A percentile compares a stretch with the other conserved stretches of the same genome.
phyloP scores from a whole-genome alignment of 2,797 vertebrate genomes.

The Apogon hyalosoma region DNA sequence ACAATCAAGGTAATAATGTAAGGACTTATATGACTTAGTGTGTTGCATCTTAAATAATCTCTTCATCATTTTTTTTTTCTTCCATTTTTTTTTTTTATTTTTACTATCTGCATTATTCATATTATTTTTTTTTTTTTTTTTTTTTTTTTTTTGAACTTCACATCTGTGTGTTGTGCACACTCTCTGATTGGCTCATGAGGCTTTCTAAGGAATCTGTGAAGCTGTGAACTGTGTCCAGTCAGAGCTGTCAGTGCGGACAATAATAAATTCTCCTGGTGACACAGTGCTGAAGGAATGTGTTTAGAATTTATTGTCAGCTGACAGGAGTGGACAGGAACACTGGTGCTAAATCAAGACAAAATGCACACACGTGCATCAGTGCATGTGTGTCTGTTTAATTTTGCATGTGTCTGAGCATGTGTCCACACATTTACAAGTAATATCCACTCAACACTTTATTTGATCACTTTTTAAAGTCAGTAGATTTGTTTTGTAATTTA shows the following conservation, averaged over 20 bases:
- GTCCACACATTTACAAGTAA: neutral
- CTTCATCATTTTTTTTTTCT: too few species aligned
- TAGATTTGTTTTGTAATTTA: neutral
- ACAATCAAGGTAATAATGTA: too few species aligned
- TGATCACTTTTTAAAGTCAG: neutral
- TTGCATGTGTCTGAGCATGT: constrained; percentile 8
- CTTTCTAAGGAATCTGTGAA: constrained; percentile 49
- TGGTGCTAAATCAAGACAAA: constrained; percentile 61
- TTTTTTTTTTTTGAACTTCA: neutral
- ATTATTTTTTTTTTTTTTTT: too few species aligned
- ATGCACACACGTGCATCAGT: constrained; percentile 20
- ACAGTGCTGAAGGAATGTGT: constrained; percentile 58
- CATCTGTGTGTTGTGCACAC: constrained; percentile 8
- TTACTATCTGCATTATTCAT: too few species aligned
- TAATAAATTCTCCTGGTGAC: constrained; percentile 59
- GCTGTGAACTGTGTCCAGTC: constrained; percentile 54
- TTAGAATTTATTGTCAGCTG: constrained; percentile 62
- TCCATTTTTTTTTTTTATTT: too few species aligned
- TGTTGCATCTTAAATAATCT: too few species aligned
- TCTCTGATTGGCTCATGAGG: constrained; percentile 12
- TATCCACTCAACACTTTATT: neutral
- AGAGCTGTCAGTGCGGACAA: constrained; percentile 51
- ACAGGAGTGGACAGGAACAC: constrained; percentile 38
- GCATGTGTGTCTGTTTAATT: constrained; percentile 19
- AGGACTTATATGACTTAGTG: too few species aligned